Evolutionary conservation across 2,797 vertebrate genomes (phyloP), one percentile per base, ranked within the genome.

Genomic region (Sebastes ruberrimus): DNA sequence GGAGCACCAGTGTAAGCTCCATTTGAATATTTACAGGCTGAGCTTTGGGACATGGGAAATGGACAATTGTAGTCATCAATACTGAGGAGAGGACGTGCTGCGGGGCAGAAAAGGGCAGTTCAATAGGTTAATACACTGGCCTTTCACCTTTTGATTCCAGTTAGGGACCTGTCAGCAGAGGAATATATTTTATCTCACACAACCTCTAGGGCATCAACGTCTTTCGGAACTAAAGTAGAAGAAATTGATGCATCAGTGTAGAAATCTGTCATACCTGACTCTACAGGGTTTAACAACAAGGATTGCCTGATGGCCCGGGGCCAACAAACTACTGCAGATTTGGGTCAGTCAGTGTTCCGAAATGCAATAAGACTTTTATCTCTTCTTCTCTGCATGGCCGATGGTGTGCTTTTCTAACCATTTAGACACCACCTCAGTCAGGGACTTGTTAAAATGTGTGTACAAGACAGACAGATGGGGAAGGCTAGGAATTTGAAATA

Each of bases 71-170:
- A 88, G 92, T 94, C 92, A 94, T 96, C 96, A 96, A 95, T 96
- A 96, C 94, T 90, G 92, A 91, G 90, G 90, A 91, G 82, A 87
- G 85, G 82, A 84, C 85, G 87, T 83, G 90, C 77, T 82, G 85
- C 16, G 16, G 92, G 94, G 91, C 90, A 92, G 79, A 89, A 82
- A 89, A 76, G 94, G 90, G 87, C 94, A 91, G 92, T 93, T 96
- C 95, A 93, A 96, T 96, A 96, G 96, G 95, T 95, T 96, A 96
- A 96, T 95, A 94, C 95, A 93, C 91, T 95, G 95, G 93, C 95
- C 95, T 96, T 96, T 96, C 94, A 94, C 95, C 95, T 93, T 95
- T 95, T 95, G 94, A 96, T 96, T 96, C 90, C 90, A 82, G 94
- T 95, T 94, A 91, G 92, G 91, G 83, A 93, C 91, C 90, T 94